Conservation (phyloP, 2,797 vertebrate genomes). For the Emys orbicularis region DNA sequence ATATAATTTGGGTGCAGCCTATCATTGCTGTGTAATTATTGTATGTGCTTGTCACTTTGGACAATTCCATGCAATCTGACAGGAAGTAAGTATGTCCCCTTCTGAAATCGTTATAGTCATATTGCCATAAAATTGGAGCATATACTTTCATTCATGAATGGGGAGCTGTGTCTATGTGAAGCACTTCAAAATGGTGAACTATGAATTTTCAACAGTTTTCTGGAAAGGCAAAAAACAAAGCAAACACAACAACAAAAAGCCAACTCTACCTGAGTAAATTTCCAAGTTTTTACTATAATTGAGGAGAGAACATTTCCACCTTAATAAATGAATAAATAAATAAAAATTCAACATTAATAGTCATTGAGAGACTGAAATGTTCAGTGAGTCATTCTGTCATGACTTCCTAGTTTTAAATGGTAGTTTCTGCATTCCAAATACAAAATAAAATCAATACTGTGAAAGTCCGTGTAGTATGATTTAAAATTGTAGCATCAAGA, state of each 20-base stretch:
- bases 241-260: background rate
- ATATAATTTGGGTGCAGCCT: background rate
- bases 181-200: slow-evolving; percentile 46
- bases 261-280: slow-evolving; percentile 41
- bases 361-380: background rate
- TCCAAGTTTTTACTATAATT: slow-evolving; percentile 58
- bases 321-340: slow-evolving; percentile 42
- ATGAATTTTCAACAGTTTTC: slow-evolving; percentile 48
- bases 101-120: slow-evolving; percentile 42
- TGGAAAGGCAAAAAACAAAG: slow-evolving; percentile 37
- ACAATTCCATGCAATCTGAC: background rate
- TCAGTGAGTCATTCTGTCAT: background rate
- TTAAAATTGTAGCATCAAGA: background rate
- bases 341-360: slow-evolving; percentile 13
- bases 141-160: slow-evolving; percentile 52
- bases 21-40: slow-evolving; percentile 30
- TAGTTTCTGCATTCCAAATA: background rate
- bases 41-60: slow-evolving; percentile 13
- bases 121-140: background rate
- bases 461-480: background rate
- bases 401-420: background rate
- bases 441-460: background rate
- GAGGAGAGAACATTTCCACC: slow-evolving; percentile 36
- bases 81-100: background rate
- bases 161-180: slow-evolving; percentile 5